Evolutionary conservation across 2,113 vertebrate species (phyloP).

Genomic region (Erythrocercus mccallii): DNA sequence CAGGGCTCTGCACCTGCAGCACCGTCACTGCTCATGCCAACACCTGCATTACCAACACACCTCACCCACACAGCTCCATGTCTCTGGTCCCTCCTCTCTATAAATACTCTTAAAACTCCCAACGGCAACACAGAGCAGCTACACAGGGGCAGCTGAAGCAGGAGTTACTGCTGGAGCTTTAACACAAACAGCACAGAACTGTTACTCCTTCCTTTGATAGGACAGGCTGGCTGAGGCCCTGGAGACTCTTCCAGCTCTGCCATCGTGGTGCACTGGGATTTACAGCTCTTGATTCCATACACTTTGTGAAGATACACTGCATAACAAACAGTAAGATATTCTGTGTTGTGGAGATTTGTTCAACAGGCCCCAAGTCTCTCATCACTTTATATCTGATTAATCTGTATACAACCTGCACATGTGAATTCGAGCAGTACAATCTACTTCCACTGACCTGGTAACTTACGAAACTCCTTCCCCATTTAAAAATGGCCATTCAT

Average conservation of each 20-base stretch:
- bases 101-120: background rate
- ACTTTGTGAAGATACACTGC: background rate
- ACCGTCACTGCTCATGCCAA: background rate
- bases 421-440: accelerated
- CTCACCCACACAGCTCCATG: background rate
- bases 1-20: background rate
- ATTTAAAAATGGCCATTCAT: background rate
- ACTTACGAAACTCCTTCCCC: background rate
- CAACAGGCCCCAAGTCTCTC: background rate
- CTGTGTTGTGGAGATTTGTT: background rate
- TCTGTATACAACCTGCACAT: background rate
- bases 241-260: background rate
- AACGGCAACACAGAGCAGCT: accelerated
- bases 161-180: background rate
- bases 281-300: background rate
- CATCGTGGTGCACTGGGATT: background rate
- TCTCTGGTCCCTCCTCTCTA: background rate
- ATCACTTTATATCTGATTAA: background rate
- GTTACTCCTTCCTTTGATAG: background rate
- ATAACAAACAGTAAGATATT: accelerated
- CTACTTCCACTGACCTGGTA: background rate
- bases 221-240: background rate
- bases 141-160: background rate
- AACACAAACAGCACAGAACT: background rate
- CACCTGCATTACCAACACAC: background rate